Conservation (phyloP, 1,140 invertebrate genomes). For the Drosophila eugracilis region DNA sequence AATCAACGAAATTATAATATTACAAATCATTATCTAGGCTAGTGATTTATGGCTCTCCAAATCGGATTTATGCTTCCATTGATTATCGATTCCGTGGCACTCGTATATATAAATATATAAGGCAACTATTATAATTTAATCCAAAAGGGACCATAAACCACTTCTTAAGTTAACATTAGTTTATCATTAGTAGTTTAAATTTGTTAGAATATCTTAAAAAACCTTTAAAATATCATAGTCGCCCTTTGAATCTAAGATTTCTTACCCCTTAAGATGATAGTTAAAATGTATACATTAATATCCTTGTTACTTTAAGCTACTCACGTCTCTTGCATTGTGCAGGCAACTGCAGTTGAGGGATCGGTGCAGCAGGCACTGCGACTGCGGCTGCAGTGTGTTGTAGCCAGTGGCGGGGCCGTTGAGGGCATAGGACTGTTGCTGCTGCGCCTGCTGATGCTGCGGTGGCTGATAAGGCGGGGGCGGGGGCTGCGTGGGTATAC, state of each 20-base stretch:
- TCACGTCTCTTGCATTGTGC: slow-evolving; percentile 82
- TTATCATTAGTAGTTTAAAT: too few relatives aligned
- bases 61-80: not conserved
- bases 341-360: slow-evolving; percentile 87
- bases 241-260: too few relatives aligned
- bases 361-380: slow-evolving; percentile 88
- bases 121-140: too few relatives aligned
- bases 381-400: slow-evolving; percentile 61
- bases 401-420: slow-evolving; percentile 67
- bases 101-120: not conserved
- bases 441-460: slow-evolving; percentile 72
- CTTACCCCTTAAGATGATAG: too few relatives aligned
- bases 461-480: slow-evolving; percentile 86
- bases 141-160: too few relatives aligned
- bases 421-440: slow-evolving; percentile 70
- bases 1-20: not conserved
- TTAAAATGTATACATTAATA: too few relatives aligned
- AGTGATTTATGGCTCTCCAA: not conserved
- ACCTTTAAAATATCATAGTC: too few relatives aligned
- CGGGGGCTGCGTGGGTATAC: slow-evolving; percentile 85
- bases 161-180: too few relatives aligned
- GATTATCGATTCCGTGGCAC: not conserved
- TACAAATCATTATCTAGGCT: not conserved
- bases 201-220: too few relatives aligned
- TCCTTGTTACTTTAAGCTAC: slow-evolving; percentile 22